Percentiles rank a stretch among this genome's conserved stretches.
Conservation (phyloP, 2,113 vertebrate species). For the Gnathonemus longibarbis region DNA sequence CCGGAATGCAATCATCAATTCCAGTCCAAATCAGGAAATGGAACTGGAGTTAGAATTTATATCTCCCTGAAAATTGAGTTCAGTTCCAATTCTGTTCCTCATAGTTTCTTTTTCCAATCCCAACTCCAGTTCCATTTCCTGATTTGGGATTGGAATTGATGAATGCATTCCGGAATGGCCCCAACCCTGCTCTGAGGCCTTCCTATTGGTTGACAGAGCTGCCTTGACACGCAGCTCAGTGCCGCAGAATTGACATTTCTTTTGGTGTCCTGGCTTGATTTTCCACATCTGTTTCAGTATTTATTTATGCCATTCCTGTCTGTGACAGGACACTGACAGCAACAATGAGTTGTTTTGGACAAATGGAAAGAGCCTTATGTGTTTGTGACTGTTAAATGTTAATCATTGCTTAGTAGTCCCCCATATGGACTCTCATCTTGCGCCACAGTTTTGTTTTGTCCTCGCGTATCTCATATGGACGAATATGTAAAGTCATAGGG, state of each 20-base stretch:
- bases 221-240: background rate
- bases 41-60: no score
- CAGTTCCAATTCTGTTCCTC: no score
- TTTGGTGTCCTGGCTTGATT: constrained; percentile 11
- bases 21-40: no score
- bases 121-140: no score
- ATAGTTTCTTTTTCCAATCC: no score
- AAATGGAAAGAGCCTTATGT: background rate
- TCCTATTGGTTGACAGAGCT: background rate
- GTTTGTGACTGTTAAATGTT: background rate
- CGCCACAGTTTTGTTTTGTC: background rate
- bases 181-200: background rate
- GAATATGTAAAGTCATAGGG: background rate
- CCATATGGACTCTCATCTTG: background rate
- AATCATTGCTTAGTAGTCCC: background rate
- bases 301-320: background rate
- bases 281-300: background rate
- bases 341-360: background rate
- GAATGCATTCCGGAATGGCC: no score
- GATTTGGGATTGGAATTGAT: no score
- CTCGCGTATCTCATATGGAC: background rate
- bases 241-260: constrained; percentile 2
- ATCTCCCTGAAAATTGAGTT: no score
- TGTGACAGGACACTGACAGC: background rate
- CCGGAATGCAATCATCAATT: no score